phyloP scores from a whole-genome alignment of 1,140 invertebrate genomes.

The Diorhabda carinulata region DNA sequence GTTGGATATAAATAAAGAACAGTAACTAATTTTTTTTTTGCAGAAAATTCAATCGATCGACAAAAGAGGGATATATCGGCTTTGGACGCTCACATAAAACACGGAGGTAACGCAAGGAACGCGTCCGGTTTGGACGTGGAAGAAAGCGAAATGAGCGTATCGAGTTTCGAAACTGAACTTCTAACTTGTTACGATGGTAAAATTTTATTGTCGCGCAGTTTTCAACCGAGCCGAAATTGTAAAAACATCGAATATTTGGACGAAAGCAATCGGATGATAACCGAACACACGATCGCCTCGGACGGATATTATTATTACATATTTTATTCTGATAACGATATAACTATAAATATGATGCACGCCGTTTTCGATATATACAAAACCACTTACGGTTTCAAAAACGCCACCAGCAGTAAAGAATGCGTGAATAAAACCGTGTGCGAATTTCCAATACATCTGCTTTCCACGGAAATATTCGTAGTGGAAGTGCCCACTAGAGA shows the following conservation, averaged over 20 bases:
- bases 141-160: slow-evolving; percentile 58
- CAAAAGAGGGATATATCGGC: slow-evolving; percentile 52
- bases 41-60: slow-evolving; percentile 16
- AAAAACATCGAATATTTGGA: slow-evolving; percentile 64
- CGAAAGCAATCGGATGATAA: slow-evolving; percentile 59
- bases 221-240: slow-evolving; percentile 63
- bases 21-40: too few species aligned
- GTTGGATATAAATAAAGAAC: too few species aligned
- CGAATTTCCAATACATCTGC: slow-evolving; percentile 63
- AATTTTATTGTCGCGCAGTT: slow-evolving; percentile 65
- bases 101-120: slow-evolving; percentile 68
- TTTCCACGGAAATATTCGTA: slow-evolving; percentile 71
- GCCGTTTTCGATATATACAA: slow-evolving; percentile 80
- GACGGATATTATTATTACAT: slow-evolving; percentile 85
- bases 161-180: slow-evolving; percentile 74
- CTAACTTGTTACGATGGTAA: slow-evolving; percentile 69
- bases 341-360: slow-evolving; percentile 72
- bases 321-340: slow-evolving; percentile 81
- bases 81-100: slow-evolving; percentile 67
- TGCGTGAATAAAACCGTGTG: slow-evolving; percentile 75
- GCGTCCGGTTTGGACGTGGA: slow-evolving; percentile 45
- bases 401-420: slow-evolving; percentile 60
- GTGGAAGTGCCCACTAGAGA: slow-evolving; percentile 77
- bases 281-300: slow-evolving; percentile 62
- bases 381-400: slow-evolving; percentile 72